Evolutionary conservation across 2,888 invertebrate genomes (phyloP), one percentile per base, ranked within the genome.

Genomic region (Parasteatoda lunata): DNA sequence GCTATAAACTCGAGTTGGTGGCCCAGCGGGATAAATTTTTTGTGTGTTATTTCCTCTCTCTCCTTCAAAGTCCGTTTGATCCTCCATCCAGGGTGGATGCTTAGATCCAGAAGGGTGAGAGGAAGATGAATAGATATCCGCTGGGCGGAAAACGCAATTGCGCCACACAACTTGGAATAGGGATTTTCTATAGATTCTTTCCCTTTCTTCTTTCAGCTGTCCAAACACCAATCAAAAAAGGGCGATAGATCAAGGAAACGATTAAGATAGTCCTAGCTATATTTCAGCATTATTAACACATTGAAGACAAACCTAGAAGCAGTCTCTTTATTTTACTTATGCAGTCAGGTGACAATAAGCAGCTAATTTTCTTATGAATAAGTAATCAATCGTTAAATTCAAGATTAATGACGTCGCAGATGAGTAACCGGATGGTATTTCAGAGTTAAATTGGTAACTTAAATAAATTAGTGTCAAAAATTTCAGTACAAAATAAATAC

Each of bases 141-240:
- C 15, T 52, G 85, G 70, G 85, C 85, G 85, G 85, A 85, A 85
- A 85, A 80, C 71, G 80, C 85, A 85, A 85, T 80, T 85, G 85
- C 80, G 73, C 73, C 72, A 72, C 77, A 65, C 71, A 47, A 77
- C 49, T 49, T 77, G 70, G 51, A 48, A 48, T 47, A 54, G 72
- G 68, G 77, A 51, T 59, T 70, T 77, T 54, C 75, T 8, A 59
- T 52, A 52, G 6, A 30, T 54, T 45, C 11, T 48, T 75, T 75
- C 66, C 49, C 84, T 79, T 76, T 68, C n/a, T n/a, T 73, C 68
- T 64, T 77, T 66, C 76, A 48, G 49, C 68, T 77, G 80, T 80
- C 75, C 80, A 76, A 85, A 85, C 77, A 80, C 76, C 70, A 85
- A 80, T 79, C 68, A 76, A 7, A 80, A 65, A 75, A 49, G 47